Percentiles rank a stretch among this genome's conserved stretches.
Conservation (phyloP, 1,140 invertebrate species). For the Tetramorium parvispinum region DNA sequence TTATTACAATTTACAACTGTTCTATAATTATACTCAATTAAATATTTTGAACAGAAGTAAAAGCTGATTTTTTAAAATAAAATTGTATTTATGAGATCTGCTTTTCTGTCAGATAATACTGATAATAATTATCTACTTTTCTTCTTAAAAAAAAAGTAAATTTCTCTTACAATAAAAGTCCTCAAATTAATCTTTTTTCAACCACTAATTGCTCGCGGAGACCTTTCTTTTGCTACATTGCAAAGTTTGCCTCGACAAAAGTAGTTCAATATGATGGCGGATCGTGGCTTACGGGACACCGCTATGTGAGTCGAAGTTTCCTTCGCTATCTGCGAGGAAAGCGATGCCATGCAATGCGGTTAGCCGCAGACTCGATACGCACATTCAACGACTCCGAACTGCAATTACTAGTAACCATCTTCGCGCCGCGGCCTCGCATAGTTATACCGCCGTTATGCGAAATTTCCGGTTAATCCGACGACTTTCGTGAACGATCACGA, state of each 20-base stretch:
- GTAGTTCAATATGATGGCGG: background rate
- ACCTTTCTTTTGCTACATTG: conserved; percentile 11
- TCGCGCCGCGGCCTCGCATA: conserved; percentile 37
- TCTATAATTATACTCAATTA: background rate
- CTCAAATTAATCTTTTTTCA: background rate
- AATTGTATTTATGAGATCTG: too few species aligned
- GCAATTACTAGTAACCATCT: conserved; percentile 68
- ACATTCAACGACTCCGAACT: conserved; percentile 74
- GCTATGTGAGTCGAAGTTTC: conserved; percentile 72
- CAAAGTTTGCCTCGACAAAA: background rate
- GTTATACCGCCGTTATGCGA: conserved; percentile 48
- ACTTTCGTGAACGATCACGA: conserved; percentile 37
- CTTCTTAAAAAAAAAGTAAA: background rate
- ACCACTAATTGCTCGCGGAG: background rate
- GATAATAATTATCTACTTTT: background rate
- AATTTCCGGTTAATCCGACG: conserved; percentile 54
- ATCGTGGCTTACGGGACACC: conserved; percentile 49
- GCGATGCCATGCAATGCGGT: conserved; percentile 71
- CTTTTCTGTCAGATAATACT: background rate
- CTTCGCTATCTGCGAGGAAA: conserved; percentile 64
- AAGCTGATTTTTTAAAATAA: too few species aligned
- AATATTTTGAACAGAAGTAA: background rate
- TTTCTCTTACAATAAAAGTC: background rate
- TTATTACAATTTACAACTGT: background rate
- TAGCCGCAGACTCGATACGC: conserved; percentile 77